These are phyloP conservation scores for Tetrax tetrax DNA, from an alignment of 2,113 vertebrate genomes.

Conservation along the genomic window DNA sequence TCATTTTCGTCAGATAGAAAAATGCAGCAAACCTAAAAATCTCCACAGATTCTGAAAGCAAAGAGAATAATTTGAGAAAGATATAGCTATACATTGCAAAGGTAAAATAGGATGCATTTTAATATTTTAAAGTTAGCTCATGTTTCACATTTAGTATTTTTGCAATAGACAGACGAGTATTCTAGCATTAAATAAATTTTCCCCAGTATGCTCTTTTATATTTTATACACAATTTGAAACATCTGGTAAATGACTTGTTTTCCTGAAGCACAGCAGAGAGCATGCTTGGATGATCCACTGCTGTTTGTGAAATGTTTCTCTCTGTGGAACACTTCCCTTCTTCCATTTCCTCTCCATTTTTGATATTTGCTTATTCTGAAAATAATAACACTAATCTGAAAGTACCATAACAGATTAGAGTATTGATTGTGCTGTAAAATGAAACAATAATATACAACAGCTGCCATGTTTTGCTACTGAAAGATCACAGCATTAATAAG, in stretches of 20 bases:
- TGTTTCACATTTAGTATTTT: background rate
- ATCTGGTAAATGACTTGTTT: slow-evolving; percentile 37
- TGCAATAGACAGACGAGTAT: background rate
- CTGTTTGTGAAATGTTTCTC: slow-evolving; percentile 46
- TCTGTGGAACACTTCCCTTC: slow-evolving; percentile 33
- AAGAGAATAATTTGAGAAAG: background rate
- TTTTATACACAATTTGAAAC: slow-evolving; percentile 47
- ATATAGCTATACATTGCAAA: background rate
- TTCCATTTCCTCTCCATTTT: slow-evolving; percentile 13
- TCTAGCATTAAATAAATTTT: slow-evolving; percentile 32
- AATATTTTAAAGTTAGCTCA: background rate
- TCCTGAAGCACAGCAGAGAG: slow-evolving; percentile 1
- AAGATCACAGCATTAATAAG: slow-evolving; percentile 1
- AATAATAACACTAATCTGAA: slow-evolving; percentile 43
- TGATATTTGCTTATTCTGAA: slow-evolving; percentile 58
- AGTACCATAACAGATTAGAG: slow-evolving; percentile 1
- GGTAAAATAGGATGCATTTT: background rate
- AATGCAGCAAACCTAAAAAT: background rate
- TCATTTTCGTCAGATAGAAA: background rate
- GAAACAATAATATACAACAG: slow-evolving; percentile 15
- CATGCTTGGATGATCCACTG: slow-evolving; percentile 27
- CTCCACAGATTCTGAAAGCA: background rate
- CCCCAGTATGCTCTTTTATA: background rate
- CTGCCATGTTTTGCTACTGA: slow-evolving; percentile 28
- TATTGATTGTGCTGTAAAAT: slow-evolving; percentile 16